Base-by-base conservation (phyloP, 2,797 vertebrate genomes). In the Protonibea diacanthus region DNA sequence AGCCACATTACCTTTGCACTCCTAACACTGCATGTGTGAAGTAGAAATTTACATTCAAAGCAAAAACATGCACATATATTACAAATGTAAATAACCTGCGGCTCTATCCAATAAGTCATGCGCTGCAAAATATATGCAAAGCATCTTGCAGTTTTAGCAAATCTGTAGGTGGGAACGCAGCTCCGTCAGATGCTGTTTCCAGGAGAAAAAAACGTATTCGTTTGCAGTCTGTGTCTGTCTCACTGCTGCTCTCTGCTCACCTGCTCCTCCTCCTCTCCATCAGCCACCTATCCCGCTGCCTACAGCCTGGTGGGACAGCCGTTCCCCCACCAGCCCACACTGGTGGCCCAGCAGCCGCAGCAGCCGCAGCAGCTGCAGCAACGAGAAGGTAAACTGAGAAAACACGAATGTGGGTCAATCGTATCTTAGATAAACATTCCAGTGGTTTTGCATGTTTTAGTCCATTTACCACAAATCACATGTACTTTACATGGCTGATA, bases 231-330 rank as follows among this genome's bases (percentile, higher is more conserved):
- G 47, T 75, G 62, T 33, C 42, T 66, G 38, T n/a, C 52, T 76
- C 70, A 13, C 33, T 0, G 12, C 52, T 51, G 62, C 66, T 76
- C 74, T 76, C 65, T 49, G 56, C 65, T 87, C 57, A 85, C 82
- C 82, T 82, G 71, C 81, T 64, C 64, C 71, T 89, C 79, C 66
- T 87, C 79, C 66, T 87, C 68, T 74, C 76, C 59, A 12, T 47
- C 95, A 98, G 97, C 97, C 84, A 96, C 97, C 82, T 98, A 99
- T 91, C 97, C 97, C 0, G 95, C 97, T 7, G 97, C 97, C 81
- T 99, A 99, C 68, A 91, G 96, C 89, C 95, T 98, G 93, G 96
- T 98, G 67, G 97, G 97, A 18, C 97, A 97, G 53, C 97, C 97
- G 0, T 98, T 98, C 89, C 96, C 97, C 13, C 97, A 98, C 87